These are phyloP conservation scores for Girardia tigrina DNA, from an alignment of 2,888 invertebrate species.

Conservation along the genomic window DNA sequence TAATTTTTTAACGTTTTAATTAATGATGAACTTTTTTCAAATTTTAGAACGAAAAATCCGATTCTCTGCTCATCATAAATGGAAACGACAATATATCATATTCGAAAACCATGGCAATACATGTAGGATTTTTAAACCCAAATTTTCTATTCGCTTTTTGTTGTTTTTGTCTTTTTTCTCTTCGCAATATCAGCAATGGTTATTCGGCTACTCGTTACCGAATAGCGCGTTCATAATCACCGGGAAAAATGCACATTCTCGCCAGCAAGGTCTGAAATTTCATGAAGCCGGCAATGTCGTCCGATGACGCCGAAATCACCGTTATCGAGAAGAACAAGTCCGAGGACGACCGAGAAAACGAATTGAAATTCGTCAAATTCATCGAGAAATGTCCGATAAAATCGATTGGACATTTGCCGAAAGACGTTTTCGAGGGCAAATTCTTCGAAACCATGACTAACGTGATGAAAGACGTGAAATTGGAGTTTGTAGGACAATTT, in stretches of 20 bases:
- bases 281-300: conserved; percentile 59
- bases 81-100: conserved; percentile 15
- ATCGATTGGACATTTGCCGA: conserved; percentile 12
- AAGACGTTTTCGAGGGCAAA: background rate
- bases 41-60: background rate
- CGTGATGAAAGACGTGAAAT: background rate
- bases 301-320: conserved; percentile 59
- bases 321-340: conserved; percentile 70
- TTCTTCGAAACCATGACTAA: background rate
- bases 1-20: too few relatives aligned
- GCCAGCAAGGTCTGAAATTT: conserved; percentile 96
- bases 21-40: too few relatives aligned
- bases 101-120: conserved; percentile 1
- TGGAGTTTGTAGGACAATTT: conserved; percentile 10
- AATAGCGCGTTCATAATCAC: conserved; percentile 85
- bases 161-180: too few relatives aligned
- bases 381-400: conserved; percentile 9
- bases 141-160: too few relatives aligned
- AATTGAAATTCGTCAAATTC: conserved; percentile 15
- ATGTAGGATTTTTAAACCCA: too few relatives aligned
- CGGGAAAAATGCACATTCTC: conserved; percentile 65
- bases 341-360: conserved; percentile 63
- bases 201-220: conserved; percentile 85
- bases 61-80: background rate
- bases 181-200: conserved; percentile 74